Evolutionary conservation across 2,113 vertebrate species (phyloP).

Genomic region (Antechinus stuartii): DNA sequence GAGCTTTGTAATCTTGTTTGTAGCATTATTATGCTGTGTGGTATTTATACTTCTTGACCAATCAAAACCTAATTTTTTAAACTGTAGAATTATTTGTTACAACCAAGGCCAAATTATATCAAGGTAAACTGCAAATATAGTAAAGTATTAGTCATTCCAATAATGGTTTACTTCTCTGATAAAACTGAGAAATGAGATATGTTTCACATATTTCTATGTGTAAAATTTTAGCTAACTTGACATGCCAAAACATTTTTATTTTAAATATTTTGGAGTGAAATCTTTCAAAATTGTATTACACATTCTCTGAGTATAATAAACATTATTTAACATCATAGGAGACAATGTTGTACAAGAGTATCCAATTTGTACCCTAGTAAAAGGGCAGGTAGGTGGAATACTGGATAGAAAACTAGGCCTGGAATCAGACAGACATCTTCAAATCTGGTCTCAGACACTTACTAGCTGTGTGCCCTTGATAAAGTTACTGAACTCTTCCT

Average conservation of each 20-base stretch:
- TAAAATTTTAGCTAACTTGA: slow-evolving; percentile 37
- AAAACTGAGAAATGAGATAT: background rate
- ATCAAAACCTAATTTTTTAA: background rate
- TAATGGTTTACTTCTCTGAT: background rate
- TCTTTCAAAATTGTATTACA: background rate
- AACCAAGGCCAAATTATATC: background rate
- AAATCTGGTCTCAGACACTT: too few relatives aligned
- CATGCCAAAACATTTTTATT: slow-evolving; percentile 3
- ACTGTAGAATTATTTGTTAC: background rate
- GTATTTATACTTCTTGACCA: background rate
- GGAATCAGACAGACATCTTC: too few relatives aligned
- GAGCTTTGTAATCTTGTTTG: background rate
- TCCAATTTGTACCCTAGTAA: background rate
- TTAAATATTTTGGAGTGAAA: slow-evolving; percentile 14
- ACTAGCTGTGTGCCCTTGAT: too few relatives aligned
- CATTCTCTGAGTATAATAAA: background rate
- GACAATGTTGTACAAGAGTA: background rate
- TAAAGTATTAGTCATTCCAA: background rate
- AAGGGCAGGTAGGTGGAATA: too few relatives aligned
- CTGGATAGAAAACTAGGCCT: too few relatives aligned
- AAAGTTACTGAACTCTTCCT: too few relatives aligned
- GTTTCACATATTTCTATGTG: background rate
- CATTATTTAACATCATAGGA: background rate
- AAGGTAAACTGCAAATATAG: background rate
- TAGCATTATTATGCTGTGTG: background rate